Evolutionary conservation across 2,113 vertebrate species (phyloP).

Genomic region (Pipa parva): DNA sequence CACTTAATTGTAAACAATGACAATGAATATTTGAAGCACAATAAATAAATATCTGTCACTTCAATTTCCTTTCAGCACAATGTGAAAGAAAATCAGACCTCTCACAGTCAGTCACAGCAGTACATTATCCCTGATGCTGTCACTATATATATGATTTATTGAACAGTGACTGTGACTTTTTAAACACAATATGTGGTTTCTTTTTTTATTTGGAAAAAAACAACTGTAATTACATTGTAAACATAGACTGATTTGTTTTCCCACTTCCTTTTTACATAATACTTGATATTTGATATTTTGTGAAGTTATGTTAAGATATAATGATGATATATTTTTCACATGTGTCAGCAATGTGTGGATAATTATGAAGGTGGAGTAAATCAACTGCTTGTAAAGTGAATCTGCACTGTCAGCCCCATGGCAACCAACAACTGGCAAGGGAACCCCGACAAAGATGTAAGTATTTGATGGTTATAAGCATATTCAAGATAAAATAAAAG

Average conservation of each 20-base stretch:
- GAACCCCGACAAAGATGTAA: too few species aligned
- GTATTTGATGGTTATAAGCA: too few species aligned
- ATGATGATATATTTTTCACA: too few species aligned
- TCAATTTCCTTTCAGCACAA: slow-evolving; percentile 17
- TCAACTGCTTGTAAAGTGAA: too few species aligned
- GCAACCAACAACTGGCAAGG: too few species aligned
- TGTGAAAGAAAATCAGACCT: slow-evolving; percentile 9
- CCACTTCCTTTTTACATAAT: background rate
- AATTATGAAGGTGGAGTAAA: too few species aligned
- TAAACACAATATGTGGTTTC: slow-evolving; percentile 16
- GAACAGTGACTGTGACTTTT: slow-evolving; percentile 14
- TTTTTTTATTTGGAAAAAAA: background rate
- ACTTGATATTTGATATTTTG: too few species aligned
- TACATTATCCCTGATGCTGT: slow-evolving; percentile 12
- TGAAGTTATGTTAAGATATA: too few species aligned
- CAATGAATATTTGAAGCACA: background rate
- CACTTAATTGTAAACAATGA: background rate
- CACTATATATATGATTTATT: slow-evolving; percentile 7
- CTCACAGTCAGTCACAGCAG: slow-evolving; percentile 14
- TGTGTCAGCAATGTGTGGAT: too few species aligned
- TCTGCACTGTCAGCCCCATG: too few species aligned
- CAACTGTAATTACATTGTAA: slow-evolving; percentile 1
- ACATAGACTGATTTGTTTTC: background rate
- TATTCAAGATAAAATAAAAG: too few species aligned
- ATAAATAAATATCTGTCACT: slow-evolving; percentile 22